phyloP scores from a whole-genome alignment of 2,113 vertebrate species.

The Siphamia tubifer region DNA sequence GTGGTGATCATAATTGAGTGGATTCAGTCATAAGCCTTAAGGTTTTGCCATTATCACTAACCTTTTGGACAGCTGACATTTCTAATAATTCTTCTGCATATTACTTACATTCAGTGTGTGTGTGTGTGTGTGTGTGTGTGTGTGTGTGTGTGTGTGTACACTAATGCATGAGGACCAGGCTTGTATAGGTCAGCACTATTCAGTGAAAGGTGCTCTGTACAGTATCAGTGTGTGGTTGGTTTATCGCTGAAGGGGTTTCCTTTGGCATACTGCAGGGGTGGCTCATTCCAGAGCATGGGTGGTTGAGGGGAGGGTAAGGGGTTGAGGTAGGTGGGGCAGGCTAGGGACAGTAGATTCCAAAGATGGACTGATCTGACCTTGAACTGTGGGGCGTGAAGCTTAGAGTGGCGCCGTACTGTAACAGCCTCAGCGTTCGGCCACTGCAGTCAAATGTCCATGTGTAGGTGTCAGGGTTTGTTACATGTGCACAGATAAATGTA shows the following conservation, averaged over 20 bases:
- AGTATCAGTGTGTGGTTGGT: constrained; percentile 13
- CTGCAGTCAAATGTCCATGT: neutral
- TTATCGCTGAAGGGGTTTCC: constrained; percentile 35
- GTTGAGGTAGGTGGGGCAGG: constrained; percentile 1
- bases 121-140: neutral
- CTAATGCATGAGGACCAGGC: neutral
- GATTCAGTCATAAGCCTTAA: constrained; percentile 20
- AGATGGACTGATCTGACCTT: constrained; percentile 50
- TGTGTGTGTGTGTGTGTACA: neutral
- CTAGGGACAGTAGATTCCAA: constrained; percentile 29
- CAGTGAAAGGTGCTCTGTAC: neutral
- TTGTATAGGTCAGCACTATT: constrained; percentile 14
- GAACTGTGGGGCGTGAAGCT: constrained; percentile 24
- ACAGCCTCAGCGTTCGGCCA: neutral
- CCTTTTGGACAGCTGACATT: constrained; percentile 23
- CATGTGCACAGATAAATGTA: neutral
- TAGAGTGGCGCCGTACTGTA: neutral
- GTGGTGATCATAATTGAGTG: constrained; percentile 33
- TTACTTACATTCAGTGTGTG: neutral
- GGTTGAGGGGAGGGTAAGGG: neutral
- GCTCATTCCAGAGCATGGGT: constrained; percentile 36
- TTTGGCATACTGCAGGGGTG: constrained; percentile 30
- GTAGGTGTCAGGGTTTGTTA: neutral
- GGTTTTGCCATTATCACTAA: constrained; percentile 19
- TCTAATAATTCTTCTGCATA: neutral